These are phyloP conservation scores for Scyliorhinus canicula DNA, from an alignment of 2,797 vertebrate species.

Conservation along the genomic window DNA sequence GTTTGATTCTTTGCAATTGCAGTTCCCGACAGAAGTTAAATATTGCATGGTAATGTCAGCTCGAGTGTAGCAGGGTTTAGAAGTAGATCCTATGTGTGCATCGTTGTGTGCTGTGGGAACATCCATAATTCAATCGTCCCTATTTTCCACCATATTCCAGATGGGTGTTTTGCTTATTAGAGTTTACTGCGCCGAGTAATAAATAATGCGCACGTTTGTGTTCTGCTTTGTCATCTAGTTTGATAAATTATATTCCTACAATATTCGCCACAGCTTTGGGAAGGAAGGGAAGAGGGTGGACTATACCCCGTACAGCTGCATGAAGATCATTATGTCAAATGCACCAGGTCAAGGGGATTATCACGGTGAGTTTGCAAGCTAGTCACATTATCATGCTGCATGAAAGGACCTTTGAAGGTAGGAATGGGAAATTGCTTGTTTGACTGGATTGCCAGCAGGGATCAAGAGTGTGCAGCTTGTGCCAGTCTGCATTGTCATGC, in stretches of 20 bases:
- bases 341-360: conserved; percentile 89
- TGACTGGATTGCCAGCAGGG: conserved; percentile 36
- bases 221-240: conserved; percentile 65
- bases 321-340: conserved; percentile 98
- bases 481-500: conserved; percentile 41
- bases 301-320: conserved; percentile 96
- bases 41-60: not conserved
- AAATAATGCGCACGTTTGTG: conserved; percentile 10
- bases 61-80: not conserved
- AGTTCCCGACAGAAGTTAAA: not conserved
- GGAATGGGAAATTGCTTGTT: conserved; percentile 27
- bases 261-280: conserved; percentile 89
- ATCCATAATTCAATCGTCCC: conserved; percentile 56
- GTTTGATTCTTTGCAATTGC: not conserved
- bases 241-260: conserved; percentile 94
- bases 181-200: not conserved
- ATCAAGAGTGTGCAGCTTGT: conserved; percentile 35
- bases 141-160: conserved; percentile 51
- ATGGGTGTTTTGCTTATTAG: not conserved
- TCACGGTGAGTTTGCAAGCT: conserved; percentile 75
- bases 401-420: not conserved
- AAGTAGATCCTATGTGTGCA: not conserved
- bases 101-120: not conserved
- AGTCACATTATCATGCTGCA: not conserved
- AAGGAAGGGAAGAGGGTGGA: conserved; percentile 93